Percentiles rank a stretch among this genome's conserved stretches.
These are phyloP conservation scores for Malurus elegans DNA, from an alignment of 2,113 vertebrate genomes.

Conservation along the genomic window DNA sequence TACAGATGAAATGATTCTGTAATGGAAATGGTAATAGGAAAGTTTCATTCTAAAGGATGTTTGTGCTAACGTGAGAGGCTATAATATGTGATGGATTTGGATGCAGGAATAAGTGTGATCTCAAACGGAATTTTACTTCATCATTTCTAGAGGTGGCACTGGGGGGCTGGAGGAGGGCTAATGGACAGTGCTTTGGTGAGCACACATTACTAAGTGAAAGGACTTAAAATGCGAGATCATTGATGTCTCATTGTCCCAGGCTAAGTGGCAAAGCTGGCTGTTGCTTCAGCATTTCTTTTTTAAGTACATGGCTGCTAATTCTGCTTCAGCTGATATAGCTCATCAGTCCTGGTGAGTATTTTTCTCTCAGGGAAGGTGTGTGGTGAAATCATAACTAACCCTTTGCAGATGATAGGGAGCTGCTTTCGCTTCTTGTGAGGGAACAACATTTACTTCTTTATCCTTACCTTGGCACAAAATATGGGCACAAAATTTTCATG, in stretches of 20 bases:
- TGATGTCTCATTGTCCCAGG: background rate
- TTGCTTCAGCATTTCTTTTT: slow-evolving; percentile 37
- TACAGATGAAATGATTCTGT: slow-evolving; percentile 62
- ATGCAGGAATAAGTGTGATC: background rate
- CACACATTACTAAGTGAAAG: background rate
- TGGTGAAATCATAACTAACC: background rate
- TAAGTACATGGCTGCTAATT: slow-evolving; percentile 3
- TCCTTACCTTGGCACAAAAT: background rate
- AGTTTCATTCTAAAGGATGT: slow-evolving; percentile 47
- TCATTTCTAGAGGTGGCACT: slow-evolving; percentile 33
- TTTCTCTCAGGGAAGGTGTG: background rate
- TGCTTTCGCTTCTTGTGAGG: background rate
- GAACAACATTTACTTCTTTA: background rate
- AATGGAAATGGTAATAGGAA: slow-evolving; percentile 56
- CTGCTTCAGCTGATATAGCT: background rate
- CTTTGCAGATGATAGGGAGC: background rate
- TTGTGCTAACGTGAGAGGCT: slow-evolving; percentile 24
- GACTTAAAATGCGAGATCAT: background rate
- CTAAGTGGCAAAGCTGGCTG: slow-evolving; percentile 12
- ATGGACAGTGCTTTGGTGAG: background rate
- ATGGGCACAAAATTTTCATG: background rate
- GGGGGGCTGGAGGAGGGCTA: background rate
- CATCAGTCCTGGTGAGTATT: background rate
- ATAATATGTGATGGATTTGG: slow-evolving; percentile 30
- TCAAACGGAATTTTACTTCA: slow-evolving; percentile 30